phyloP scores from a whole-genome alignment of 53 echinoderm and acorn worm genomes.

The Hippasteria phrygiana region DNA sequence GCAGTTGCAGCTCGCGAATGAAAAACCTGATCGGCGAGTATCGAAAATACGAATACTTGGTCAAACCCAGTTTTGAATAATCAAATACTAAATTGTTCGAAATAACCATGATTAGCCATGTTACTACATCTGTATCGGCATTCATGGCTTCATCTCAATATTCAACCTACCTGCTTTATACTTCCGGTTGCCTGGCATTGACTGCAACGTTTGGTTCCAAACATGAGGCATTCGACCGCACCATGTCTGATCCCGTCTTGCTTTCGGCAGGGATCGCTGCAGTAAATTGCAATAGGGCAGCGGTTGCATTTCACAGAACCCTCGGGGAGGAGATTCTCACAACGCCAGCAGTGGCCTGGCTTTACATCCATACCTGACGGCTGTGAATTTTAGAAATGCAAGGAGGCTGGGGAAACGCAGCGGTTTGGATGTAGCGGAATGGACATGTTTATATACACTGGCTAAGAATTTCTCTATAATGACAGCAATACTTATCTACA shows the following conservation, averaged over 20 bases:
- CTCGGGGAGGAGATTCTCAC: constrained; percentile 17
- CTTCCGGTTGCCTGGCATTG: constrained; percentile 20
- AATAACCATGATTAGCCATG: too few relatives aligned
- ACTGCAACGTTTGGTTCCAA: constrained; percentile 42
- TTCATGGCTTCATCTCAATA: background rate
- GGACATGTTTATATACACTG: too few relatives aligned
- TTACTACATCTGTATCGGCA: too few relatives aligned
- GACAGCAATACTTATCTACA: too few relatives aligned
- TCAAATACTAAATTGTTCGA: too few relatives aligned
- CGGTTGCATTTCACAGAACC: constrained; percentile 1
- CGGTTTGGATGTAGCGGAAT: too few relatives aligned
- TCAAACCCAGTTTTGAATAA: too few relatives aligned
- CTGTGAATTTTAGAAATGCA: background rate
- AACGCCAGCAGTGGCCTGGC: constrained; percentile 61
- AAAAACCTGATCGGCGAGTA: too few relatives aligned
- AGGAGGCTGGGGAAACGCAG: too few relatives aligned
- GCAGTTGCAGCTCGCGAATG: too few relatives aligned
- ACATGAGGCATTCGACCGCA: constrained; percentile 45
- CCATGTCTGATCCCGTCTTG: constrained; percentile 41
- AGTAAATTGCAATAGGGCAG: constrained; percentile 41
- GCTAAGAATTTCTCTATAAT: too few relatives aligned
- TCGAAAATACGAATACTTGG: too few relatives aligned
- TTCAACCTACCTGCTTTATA: constrained; percentile 30
- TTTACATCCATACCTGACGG: constrained; percentile 39
- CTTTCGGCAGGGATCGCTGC: constrained; percentile 27